Percentiles rank a stretch among this genome's conserved stretches.
phyloP scores from a whole-genome alignment of 2,888 invertebrate species.

The Endotricha flammealis region DNA sequence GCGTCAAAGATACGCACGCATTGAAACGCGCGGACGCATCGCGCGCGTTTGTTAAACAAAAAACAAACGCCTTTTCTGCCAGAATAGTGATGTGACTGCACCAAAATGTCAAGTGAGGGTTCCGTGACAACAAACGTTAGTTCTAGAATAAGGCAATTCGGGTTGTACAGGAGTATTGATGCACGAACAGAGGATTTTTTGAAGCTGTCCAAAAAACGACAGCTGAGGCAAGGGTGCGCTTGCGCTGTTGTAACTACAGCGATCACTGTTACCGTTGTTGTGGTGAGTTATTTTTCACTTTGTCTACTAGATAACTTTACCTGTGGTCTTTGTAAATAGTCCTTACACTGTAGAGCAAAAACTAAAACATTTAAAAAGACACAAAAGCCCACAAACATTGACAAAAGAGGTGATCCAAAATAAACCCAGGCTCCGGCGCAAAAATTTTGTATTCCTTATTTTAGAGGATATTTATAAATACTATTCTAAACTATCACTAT shows the following conservation, averaged over 20 bases:
- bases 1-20: constrained; percentile 46
- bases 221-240: constrained; percentile 63
- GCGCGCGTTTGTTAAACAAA: constrained; percentile 34
- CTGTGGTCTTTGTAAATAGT: too few relatives aligned
- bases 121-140: constrained; percentile 40
- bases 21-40: constrained; percentile 45
- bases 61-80: constrained; percentile 14
- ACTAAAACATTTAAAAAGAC: too few relatives aligned
- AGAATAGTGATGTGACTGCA: constrained; percentile 47
- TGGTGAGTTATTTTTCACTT: constrained; percentile 52
- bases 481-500: too few relatives aligned
- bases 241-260: constrained; percentile 66
- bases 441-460: too few relatives aligned
- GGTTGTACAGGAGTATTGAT: constrained; percentile 62
- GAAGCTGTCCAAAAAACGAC: constrained; percentile 54
- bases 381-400: too few relatives aligned
- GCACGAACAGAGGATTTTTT: constrained; percentile 64
- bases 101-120: constrained; percentile 58
- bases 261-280: constrained; percentile 63
- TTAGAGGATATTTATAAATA: too few relatives aligned
- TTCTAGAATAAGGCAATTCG: constrained; percentile 56
- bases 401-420: too few relatives aligned
- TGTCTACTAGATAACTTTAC: too few relatives aligned
- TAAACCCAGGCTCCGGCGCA: too few relatives aligned
- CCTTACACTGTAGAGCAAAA: too few relatives aligned